Evolutionary conservation across 2,888 invertebrate species (phyloP).

Genomic region (Amphiduros pacificus): DNA sequence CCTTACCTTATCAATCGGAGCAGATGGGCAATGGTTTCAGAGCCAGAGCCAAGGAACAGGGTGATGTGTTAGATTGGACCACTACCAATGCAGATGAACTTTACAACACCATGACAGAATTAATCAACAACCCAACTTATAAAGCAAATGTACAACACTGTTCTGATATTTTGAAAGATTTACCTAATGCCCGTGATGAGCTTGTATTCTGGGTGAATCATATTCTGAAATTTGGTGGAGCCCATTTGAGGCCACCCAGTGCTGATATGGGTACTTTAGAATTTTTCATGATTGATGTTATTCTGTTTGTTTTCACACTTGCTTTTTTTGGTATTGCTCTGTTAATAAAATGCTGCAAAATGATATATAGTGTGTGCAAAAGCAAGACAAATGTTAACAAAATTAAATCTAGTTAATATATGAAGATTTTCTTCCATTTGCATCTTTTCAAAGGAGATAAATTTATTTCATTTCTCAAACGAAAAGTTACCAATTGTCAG

Average conservation of each 20-base stretch:
- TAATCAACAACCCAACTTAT: conserved; percentile 2
- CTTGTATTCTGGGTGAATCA: conserved; percentile 13
- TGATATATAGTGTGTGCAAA: too few relatives aligned
- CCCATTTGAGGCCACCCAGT: conserved; percentile 4
- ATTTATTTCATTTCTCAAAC: too few relatives aligned
- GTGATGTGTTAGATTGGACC: conserved; percentile 1
- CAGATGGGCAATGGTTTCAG: conserved; percentile 9
- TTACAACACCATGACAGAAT: not conserved
- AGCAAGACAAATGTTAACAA: too few relatives aligned
- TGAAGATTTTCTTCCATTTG: too few relatives aligned
- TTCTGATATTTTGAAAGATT: conserved; percentile 10
- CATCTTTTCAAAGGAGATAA: too few relatives aligned
- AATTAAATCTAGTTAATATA: too few relatives aligned
- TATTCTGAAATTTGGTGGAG: conserved; percentile 3
- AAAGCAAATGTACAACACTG: conserved; percentile 2
- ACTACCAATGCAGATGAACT: conserved; percentile 8
- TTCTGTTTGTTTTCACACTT: too few relatives aligned
- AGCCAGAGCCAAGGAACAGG: not conserved
- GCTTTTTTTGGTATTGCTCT: too few relatives aligned
- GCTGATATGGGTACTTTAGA: too few relatives aligned
- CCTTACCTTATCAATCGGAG: conserved; percentile 11
- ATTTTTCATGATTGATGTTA: too few relatives aligned
- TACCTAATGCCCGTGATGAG: conserved; percentile 1
- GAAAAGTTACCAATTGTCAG: too few relatives aligned
- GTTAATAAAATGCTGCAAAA: too few relatives aligned